Conservation (phyloP, 2,888 invertebrate genomes). For the Petrolisthes manimaculis region DNA sequence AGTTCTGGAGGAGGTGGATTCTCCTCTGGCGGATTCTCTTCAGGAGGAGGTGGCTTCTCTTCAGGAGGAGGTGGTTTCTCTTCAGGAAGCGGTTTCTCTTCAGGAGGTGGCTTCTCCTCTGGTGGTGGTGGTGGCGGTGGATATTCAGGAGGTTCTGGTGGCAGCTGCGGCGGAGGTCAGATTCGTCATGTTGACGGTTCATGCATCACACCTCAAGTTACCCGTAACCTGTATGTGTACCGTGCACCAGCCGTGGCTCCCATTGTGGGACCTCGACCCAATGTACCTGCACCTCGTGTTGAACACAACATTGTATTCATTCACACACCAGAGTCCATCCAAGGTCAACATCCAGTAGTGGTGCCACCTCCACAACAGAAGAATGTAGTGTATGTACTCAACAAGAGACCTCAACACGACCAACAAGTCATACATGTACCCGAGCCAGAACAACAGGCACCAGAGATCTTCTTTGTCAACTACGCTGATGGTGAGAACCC, state of each 20-base stretch:
- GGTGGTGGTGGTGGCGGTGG: not conserved
- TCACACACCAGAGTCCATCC: conserved; percentile 22
- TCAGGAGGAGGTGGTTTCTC: not conserved
- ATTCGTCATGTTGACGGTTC: conserved; percentile 46
- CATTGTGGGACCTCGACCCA: conserved; percentile 20
- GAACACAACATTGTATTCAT: conserved; percentile 58
- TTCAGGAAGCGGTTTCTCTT: conserved; percentile 12
- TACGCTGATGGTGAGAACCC: conserved; percentile 51
- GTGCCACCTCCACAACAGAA: conserved; percentile 58
- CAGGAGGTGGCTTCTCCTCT: not conserved
- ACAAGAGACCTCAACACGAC: conserved; percentile 26
- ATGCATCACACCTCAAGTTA: conserved; percentile 43
- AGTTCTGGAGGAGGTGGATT: not conserved
- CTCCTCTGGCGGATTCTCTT: not conserved
- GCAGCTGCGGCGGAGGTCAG: conserved; percentile 43
- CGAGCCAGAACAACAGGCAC: conserved; percentile 36
- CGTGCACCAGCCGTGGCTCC: conserved; percentile 19
- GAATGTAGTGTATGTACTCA: conserved; percentile 59
- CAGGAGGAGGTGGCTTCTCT: not conserved
- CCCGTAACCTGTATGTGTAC: conserved; percentile 37
- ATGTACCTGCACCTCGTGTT: conserved; percentile 40
- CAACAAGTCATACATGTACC: conserved; percentile 46
- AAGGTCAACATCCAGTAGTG: conserved; percentile 29
- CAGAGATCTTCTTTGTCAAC: conserved; percentile 60
- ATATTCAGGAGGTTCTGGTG: not conserved